Evolutionary conservation across 2,113 vertebrate genomes (phyloP).

Genomic region (Acanthochromis polyacanthus): DNA sequence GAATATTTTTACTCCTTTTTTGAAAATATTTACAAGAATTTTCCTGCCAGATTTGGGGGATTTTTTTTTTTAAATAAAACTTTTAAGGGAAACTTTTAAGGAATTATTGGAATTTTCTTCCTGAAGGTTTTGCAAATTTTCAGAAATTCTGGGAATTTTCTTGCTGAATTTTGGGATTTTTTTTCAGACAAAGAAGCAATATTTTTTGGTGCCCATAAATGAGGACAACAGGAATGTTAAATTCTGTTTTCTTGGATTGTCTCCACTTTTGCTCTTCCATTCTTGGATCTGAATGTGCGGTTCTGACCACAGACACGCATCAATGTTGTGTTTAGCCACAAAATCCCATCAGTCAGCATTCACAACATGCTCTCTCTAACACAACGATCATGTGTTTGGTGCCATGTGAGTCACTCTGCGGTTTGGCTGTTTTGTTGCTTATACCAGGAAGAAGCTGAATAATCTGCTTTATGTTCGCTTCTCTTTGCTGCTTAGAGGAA

Average conservation of each 20-base stretch:
- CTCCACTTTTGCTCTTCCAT: neutral
- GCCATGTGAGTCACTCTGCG: neutral
- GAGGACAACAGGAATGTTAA: too few species aligned
- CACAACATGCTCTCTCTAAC: constrained; percentile 5
- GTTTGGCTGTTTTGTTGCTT: constrained; percentile 33
- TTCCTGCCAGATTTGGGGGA: too few species aligned
- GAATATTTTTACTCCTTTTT: too few species aligned
- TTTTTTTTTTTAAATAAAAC: too few species aligned
- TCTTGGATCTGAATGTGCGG: neutral
- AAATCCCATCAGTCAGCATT: constrained; percentile 13
- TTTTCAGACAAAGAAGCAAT: too few species aligned
- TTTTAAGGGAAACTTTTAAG: too few species aligned
- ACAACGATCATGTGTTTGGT: neutral
- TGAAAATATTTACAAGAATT: too few species aligned
- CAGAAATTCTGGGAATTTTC: too few species aligned
- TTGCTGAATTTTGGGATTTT: too few species aligned
- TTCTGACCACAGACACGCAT: neutral
- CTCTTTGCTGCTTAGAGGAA: neutral
- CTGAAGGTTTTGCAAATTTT: too few species aligned
- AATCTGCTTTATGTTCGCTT: neutral
- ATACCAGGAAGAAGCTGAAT: neutral
- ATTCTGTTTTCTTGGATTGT: neutral
- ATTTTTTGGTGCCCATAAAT: too few species aligned
- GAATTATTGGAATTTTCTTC: too few species aligned
- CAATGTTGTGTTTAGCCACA: neutral